Base-by-base conservation (phyloP, 2,797 vertebrate species). In the Basileuterus tristriatus region DNA sequence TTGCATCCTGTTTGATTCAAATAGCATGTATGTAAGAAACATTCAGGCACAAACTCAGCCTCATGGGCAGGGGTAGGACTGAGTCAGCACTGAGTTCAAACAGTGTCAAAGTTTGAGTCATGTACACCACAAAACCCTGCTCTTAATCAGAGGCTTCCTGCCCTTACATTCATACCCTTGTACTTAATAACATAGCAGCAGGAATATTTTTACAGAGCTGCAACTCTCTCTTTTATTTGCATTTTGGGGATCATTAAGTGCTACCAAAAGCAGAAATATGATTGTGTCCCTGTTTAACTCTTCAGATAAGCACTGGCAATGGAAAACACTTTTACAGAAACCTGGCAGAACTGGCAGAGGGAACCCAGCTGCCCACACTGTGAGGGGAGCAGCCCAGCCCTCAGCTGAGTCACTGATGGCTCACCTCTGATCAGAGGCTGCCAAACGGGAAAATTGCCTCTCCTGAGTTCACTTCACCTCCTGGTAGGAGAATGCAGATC, bases 131-230 rank as follows among this genome's bases (percentile, higher is more conserved):
- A 80, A 43, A 80, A 86, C 44, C 53, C 65, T 64, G 44, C 32
- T 77, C 41, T 87, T 87, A 77, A 87, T 95, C 87, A 93, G 70
- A 86, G 52, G 55, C 30, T 92, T 88, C 62, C 32, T 93, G 77
- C 47, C 72, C 69, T 91, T 82, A 26, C 24, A 15, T 65, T 93
- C 89, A 63, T 87, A 47, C 44, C 43, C 15, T 76, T 63, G 17
- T 49, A 67, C 46, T 88, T 83, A 56, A 49, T 19, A 88, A 60
- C 1, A 0, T 1, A 67, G 52, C 74, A 72, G 80, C 34, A 82
- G 44, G 24, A 79, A 59, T 78, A 89, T 82, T 82, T 86, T 91
- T 67, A 70, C 77, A 90, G 70, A 89, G 77, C 86, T 83, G 81
- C 71, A 87, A 34, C 37, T 90, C 41, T 71, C 69, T 47, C 78